Conservation (phyloP, 2,888 invertebrate species). For the Slavum lentiscoides region DNA sequence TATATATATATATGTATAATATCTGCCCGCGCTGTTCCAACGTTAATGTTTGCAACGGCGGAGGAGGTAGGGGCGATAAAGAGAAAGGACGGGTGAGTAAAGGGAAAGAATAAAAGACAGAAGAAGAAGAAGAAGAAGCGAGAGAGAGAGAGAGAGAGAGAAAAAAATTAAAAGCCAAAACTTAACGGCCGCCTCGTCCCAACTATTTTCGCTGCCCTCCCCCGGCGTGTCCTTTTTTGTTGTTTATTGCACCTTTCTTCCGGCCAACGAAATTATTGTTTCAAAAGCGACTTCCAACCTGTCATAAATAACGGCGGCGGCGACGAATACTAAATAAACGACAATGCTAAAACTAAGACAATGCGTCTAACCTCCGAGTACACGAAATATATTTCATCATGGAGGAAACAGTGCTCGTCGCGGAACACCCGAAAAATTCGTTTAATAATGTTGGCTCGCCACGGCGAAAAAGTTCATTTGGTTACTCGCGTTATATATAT, state of each 20-base stretch:
- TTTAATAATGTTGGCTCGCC: constrained; percentile 12
- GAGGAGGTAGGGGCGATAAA: constrained; percentile 4
- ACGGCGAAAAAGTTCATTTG: constrained; percentile 28
- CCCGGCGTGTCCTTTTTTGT: constrained; percentile 25
- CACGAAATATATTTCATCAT: constrained; percentile 36
- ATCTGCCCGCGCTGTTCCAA: too few relatives aligned
- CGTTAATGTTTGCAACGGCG: constrained; percentile 25
- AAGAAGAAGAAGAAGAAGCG: constrained; percentile 30
- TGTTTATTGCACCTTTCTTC: constrained; percentile 53
- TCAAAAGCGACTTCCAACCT: constrained; percentile 46
- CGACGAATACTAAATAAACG: constrained; percentile 40
- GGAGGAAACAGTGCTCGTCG: constrained; percentile 28
- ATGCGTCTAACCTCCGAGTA: constrained; percentile 29
- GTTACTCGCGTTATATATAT: background rate
- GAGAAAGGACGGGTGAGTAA: background rate
- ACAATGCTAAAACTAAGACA: constrained; percentile 42
- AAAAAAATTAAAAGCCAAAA: constrained; percentile 49
- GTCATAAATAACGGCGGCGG: constrained; percentile 28
- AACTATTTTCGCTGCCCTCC: too few relatives aligned
- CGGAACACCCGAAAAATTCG: constrained; percentile 3
- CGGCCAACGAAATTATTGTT: constrained; percentile 50
- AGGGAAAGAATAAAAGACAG: background rate
- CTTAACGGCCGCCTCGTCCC: constrained; percentile 30
- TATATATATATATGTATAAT: too few relatives aligned
- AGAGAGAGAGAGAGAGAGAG: background rate